phyloP scores from a whole-genome alignment of 2,888 invertebrate genomes.

The Ommatoiulus sabulosus region DNA sequence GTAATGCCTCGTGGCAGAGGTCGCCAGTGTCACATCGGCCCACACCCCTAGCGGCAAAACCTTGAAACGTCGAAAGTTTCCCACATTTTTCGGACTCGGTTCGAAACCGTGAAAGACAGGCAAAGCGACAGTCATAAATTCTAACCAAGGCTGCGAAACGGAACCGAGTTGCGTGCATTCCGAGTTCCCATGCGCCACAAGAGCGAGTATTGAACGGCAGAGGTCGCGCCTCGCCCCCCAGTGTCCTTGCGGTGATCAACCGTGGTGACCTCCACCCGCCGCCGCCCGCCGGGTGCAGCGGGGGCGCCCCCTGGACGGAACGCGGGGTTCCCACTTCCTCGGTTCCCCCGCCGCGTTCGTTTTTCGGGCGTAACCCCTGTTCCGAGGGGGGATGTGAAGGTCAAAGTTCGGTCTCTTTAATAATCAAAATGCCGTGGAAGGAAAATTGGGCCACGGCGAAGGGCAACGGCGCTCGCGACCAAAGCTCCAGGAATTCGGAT shows the following conservation, averaged over 20 bases:
- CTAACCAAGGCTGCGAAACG: not conserved
- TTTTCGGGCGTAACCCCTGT: too few species aligned
- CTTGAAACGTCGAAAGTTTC: not conserved
- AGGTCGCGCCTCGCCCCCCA: not conserved
- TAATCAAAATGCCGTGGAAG: too few species aligned
- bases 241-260: not conserved
- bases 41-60: not conserved
- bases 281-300: not conserved
- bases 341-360: too few species aligned
- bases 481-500: too few species aligned
- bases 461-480: too few species aligned
- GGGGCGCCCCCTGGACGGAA: not conserved
- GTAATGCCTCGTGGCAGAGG: too few species aligned
- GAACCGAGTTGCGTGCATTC: not conserved
- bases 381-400: too few species aligned
- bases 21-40: too few species aligned
- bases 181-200: not conserved
- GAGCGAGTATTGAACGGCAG: conserved; percentile 22
- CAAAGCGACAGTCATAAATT: not conserved
- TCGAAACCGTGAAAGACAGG: not conserved
- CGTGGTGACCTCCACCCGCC: not conserved
- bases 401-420: too few species aligned
- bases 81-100: not conserved
- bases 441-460: too few species aligned
- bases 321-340: not conserved